Evolutionary conservation across 2,797 vertebrate genomes (phyloP).

Genomic region (Thamnophis elegans): DNA sequence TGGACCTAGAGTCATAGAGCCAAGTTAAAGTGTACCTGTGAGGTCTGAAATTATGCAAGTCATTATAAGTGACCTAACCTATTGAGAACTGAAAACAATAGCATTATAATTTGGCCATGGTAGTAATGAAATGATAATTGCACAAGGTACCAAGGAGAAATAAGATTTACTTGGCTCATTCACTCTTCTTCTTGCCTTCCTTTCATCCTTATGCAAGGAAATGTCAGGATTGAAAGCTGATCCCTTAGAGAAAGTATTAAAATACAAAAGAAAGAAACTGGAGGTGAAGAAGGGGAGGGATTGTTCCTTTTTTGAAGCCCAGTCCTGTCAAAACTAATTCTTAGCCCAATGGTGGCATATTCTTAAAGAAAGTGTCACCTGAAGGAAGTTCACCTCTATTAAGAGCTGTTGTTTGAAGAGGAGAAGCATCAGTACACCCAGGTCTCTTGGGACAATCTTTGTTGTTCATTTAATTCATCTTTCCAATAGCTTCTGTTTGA

Average conservation of each 20-base stretch:
- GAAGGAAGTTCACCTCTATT: neutral
- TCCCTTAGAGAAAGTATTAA: neutral
- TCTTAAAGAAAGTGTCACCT: neutral
- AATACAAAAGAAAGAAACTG: too few species aligned
- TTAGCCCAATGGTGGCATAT: neutral
- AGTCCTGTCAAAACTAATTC: neutral
- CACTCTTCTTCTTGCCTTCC: neutral
- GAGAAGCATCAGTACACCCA: fast-evolving
- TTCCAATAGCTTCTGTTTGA: conserved; percentile 2
- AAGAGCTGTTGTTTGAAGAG: neutral
- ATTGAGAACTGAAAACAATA: neutral
- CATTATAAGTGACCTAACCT: neutral
- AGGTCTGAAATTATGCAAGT: neutral
- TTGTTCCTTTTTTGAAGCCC: neutral
- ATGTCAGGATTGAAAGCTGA: neutral
- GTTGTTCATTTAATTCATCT: conserved; percentile 2
- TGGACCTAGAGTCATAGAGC: neutral
- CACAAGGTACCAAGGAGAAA: neutral
- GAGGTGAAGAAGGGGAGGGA: neutral
- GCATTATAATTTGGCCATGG: neutral
- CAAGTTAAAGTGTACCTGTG: neutral
- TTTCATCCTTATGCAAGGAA: neutral
- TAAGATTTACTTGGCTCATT: neutral
- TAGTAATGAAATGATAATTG: neutral
- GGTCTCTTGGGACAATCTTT: neutral